Evolutionary conservation across 2,797 vertebrate species (phyloP), one percentile per base, ranked within the genome.

Genomic region (Phoxinus dragarum): DNA sequence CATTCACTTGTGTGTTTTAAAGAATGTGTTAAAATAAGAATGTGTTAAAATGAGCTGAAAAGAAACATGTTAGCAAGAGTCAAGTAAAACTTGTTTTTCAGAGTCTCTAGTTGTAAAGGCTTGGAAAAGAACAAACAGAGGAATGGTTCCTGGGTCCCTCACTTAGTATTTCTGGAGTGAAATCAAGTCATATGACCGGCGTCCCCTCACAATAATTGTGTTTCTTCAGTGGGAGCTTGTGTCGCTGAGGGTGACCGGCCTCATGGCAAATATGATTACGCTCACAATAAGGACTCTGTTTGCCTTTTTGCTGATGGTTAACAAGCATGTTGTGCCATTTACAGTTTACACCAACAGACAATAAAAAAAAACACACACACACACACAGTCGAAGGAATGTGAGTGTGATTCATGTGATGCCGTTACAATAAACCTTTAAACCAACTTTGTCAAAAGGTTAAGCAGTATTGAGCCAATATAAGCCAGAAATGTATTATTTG

Each of bases 191-290:
- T 93, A 95, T 95, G 95, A 95, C 87, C 73, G 5, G 14, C 47
- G 36, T 49, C 31, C 76, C 82, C 84, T 91, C 89, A 80, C 89
- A 92, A 94, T 93, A 94, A 90, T 91, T 67, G 88, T 93, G 93
- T 93, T 94, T 91, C 87, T 86, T 89, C 92, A 89, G 87, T 90
- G 90, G 92, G 90, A 91, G 93, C 90, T 89, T 88, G 44, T 69
- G 77, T 54, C 23, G n/a, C 31, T 72, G 89, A 92, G 91, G 92
- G 90, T 89, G 90, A 89, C 86, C 91, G 86, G 89, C 91, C 93
- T 92, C 92, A 92, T 90, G 92, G 92, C 90, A 94, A 93, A 95
- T 94, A 92, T 94, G 93, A 96, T 96, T 95, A 95, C 64, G 17
- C 12, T 82, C 87, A 96, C 94, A 95, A 94, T 94, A 89, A 90